Evolutionary conservation across 2,888 invertebrate species (phyloP).

Genomic region (Psylliodes chrysocephalus): DNA sequence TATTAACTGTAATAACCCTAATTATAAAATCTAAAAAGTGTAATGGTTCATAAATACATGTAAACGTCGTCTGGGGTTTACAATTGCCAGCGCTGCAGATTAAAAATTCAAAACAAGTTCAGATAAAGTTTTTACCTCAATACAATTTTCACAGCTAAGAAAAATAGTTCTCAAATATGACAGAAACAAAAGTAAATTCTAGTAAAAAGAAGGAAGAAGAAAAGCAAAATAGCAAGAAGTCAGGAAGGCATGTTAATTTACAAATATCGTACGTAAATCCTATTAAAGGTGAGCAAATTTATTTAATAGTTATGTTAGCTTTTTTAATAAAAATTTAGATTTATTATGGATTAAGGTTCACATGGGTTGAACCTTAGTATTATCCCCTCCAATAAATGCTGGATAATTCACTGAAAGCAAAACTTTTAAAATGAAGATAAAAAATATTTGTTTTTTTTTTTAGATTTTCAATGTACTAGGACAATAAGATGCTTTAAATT

Average conservation of each 20-base stretch:
- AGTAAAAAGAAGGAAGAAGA: background rate
- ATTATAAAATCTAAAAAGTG: too few relatives aligned
- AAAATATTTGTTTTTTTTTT: background rate
- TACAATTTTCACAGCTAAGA: background rate
- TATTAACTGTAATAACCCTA: too few relatives aligned
- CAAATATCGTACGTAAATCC: background rate
- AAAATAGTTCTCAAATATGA: background rate
- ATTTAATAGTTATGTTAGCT: too few relatives aligned
- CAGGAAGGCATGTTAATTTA: background rate
- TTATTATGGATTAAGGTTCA: too few relatives aligned
- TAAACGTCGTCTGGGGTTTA: background rate
- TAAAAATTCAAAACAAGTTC: background rate
- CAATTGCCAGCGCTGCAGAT: background rate
- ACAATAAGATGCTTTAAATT: background rate
- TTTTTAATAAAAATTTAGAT: too few relatives aligned
- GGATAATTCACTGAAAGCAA: too few relatives aligned
- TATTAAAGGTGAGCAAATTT: background rate
- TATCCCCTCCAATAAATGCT: too few relatives aligned
- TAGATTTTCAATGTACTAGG: background rate
- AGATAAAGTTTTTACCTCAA: background rate
- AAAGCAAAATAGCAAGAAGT: background rate
- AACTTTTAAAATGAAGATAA: too few relatives aligned
- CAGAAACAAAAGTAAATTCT: background rate
- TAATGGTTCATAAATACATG: background rate
- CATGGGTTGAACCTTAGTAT: too few relatives aligned